phyloP scores from a whole-genome alignment of 1,140 invertebrate species.

The Geopemphigus sp. region DNA sequence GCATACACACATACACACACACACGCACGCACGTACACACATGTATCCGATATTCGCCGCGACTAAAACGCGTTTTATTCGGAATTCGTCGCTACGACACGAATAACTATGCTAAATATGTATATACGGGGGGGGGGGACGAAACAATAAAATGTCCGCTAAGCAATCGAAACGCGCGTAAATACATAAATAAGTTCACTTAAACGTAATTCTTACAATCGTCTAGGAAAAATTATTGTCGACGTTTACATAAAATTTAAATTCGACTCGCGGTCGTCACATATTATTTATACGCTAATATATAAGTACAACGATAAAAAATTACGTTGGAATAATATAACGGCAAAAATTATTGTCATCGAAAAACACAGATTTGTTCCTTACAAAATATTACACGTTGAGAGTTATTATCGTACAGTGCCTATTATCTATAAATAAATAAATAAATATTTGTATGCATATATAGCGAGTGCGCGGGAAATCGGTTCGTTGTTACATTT shows the following conservation, averaged over 20 bases:
- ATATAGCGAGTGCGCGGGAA: slow-evolving; percentile 8
- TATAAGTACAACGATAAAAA: background rate
- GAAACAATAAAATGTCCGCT: background rate
- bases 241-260: slow-evolving; percentile 42
- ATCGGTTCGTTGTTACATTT: too few species aligned
- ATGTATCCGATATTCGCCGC: too few species aligned
- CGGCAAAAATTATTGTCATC: slow-evolving; percentile 39
- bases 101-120: too few species aligned
- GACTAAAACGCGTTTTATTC: too few species aligned
- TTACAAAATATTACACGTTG: slow-evolving; percentile 25
- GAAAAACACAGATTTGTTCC: slow-evolving; percentile 44
- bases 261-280: background rate
- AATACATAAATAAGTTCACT: background rate
- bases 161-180: background rate
- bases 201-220: background rate
- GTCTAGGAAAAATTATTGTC: slow-evolving; percentile 37
- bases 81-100: too few species aligned
- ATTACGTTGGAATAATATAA: background rate
- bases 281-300: background rate
- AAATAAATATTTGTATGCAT: too few species aligned
- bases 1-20: too few species aligned
- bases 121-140: too few species aligned
- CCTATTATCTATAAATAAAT: background rate
- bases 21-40: too few species aligned
- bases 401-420: background rate